Evolutionary conservation across 64 coral and sea anemone species (phyloP), one percentile per base, ranked within the genome.

Genomic region (Pocillopora damicornis): DNA sequence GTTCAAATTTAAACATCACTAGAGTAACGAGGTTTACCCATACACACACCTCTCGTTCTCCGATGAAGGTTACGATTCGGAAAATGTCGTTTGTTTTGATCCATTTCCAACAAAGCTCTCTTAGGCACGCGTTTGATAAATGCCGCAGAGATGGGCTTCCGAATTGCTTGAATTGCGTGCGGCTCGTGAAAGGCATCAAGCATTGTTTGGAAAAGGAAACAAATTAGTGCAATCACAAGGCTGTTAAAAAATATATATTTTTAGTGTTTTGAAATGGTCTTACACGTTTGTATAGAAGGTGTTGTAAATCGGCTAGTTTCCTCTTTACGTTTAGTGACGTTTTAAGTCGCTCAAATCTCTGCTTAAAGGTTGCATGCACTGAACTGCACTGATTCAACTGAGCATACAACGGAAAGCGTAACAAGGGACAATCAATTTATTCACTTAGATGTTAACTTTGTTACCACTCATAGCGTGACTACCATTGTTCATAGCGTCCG

Each of bases 381-480:
- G 9, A 72, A 72, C 37, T 73, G 5, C 11, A 85, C 16, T 57
- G 35, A 68, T 59, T 58, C 25, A 15, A 5, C 63, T 36, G 26
- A 34, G 4, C 37, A 57, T 1, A 16, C 64, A 57, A 13, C 57
- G 35, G 20, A 16, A 18, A 13, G 12, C 18, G 20, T 36, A 9
- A 5, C 61, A 63, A 35, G 36, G 4, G n/a, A 58, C 37, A 65
- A 18, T 42, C 36, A 51, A 73, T 45, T 37, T 45, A 73, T 51
- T 85, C 81, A 73, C 17, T 26, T 68, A 12, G 37, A 85, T 56
- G 65, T n/a, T 22, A 73, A 83, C 65, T 38, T 85, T 57, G 37
- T 85, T 45, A 23, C 65, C 5, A 20, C n/a, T 26, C 81, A 85
- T 85, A 85, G 81, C 81, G 81, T 85, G 81, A 85, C 81, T 23